Conservation (phyloP, 2,797 vertebrate species). For the Sphenodon punctatus region DNA sequence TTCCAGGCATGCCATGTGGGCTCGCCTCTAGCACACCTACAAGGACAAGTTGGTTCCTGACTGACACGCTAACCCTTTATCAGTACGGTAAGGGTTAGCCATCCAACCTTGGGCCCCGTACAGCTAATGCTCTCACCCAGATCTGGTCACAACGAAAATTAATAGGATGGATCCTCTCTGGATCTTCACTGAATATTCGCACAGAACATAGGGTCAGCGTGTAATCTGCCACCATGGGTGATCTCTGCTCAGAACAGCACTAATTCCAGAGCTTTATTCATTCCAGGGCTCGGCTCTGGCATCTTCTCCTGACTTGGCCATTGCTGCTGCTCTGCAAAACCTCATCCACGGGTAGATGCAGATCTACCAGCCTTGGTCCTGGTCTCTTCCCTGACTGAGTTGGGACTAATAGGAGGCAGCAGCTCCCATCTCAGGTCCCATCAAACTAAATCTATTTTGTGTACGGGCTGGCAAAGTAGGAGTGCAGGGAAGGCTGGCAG, state of each 20-base stretch:
- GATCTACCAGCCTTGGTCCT: too few relatives aligned
- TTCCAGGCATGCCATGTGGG: not conserved
- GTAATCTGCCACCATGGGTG: not conserved
- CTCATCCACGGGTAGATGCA: too few relatives aligned
- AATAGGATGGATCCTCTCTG: not conserved
- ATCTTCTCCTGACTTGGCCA: too few relatives aligned
- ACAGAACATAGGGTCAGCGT: not conserved
- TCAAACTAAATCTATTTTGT: too few relatives aligned
- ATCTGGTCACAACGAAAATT: not conserved
- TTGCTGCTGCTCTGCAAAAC: too few relatives aligned
- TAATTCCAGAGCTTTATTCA: too few relatives aligned
- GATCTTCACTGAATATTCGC: not conserved
- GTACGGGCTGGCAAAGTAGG: not conserved
- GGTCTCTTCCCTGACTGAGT: too few relatives aligned
- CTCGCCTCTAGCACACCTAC: not conserved
- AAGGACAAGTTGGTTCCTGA: not conserved
- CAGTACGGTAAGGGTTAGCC: not conserved
- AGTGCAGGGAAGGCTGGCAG: too few relatives aligned
- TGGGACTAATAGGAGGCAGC: not conserved
- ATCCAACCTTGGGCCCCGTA: not conserved
- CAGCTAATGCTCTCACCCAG: not conserved
- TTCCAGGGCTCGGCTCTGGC: too few relatives aligned
- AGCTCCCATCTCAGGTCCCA: too few relatives aligned
- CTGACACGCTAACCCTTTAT: not conserved
- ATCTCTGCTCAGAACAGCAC: not conserved